phyloP scores from a whole-genome alignment of 2,888 invertebrate species.

The Cheilosia pagana region DNA sequence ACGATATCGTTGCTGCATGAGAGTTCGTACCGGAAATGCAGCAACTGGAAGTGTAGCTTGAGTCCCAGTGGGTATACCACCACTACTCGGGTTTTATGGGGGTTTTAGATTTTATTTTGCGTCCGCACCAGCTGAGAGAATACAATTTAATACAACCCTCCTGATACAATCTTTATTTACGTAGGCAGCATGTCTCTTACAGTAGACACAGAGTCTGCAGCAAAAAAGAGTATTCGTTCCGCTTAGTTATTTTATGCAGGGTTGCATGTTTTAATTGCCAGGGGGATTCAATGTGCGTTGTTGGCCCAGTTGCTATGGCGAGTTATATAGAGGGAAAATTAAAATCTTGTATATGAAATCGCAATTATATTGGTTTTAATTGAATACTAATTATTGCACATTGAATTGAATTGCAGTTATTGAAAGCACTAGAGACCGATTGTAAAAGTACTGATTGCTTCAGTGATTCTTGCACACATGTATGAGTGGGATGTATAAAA shows the following conservation, averaged over 20 bases:
- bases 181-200: conserved; percentile 36
- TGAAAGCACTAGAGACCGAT: conserved; percentile 13
- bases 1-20: conserved; percentile 18
- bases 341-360: conserved; percentile 37
- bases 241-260: conserved; percentile 33
- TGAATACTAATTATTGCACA: conserved; percentile 50
- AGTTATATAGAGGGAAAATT: conserved; percentile 16
- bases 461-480: too few species aligned
- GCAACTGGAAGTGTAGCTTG: conserved; percentile 22
- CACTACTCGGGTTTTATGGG: conserved; percentile 1
- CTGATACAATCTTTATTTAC: conserved; percentile 48
- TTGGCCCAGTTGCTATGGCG: conserved; percentile 15
- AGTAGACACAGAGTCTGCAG: conserved; percentile 2
- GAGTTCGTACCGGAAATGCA: conserved; percentile 18
- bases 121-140: conserved; percentile 29
- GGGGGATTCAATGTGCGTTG: conserved; percentile 24
- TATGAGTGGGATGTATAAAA: too few species aligned
- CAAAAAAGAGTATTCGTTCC: conserved; percentile 23
- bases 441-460: neutral
- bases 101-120: conserved; percentile 7
- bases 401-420: conserved; percentile 49
- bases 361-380: conserved; percentile 49
- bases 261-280: conserved; percentile 33
- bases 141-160: conserved; percentile 12
- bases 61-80: neutral